Evolutionary conservation across 2,797 vertebrate genomes (phyloP).

Genomic region (Acrossocheilus wenchowensis): DNA sequence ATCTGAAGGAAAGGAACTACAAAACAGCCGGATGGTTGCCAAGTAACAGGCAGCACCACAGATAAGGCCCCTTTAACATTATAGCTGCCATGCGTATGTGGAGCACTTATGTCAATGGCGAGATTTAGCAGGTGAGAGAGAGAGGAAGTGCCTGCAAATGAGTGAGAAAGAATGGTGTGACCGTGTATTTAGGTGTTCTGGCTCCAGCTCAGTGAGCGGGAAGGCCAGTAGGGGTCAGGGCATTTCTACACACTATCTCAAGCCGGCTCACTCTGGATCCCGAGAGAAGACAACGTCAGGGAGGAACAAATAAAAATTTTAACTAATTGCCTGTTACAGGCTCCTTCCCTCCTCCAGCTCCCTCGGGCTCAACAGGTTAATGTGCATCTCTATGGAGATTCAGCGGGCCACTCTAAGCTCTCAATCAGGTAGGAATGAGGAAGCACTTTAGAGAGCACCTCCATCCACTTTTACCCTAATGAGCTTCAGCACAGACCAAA

Average conservation of each 20-base stretch:
- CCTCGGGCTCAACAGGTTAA: slow-evolving; percentile 55
- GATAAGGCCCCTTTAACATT: slow-evolving; percentile 46
- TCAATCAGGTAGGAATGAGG: slow-evolving; percentile 48
- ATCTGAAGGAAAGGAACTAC: slow-evolving; percentile 68
- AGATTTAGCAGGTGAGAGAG: slow-evolving; percentile 11
- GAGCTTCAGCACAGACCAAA: slow-evolving; percentile 50
- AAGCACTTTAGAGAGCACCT: slow-evolving; percentile 52
- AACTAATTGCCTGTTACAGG: slow-evolving; percentile 64
- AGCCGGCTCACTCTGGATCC: slow-evolving; percentile 47
- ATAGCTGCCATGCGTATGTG: background rate
- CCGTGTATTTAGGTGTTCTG: slow-evolving; percentile 20
- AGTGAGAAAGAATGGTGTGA: slow-evolving; percentile 5
- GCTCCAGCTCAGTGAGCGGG: slow-evolving; percentile 10
- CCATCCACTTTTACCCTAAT: slow-evolving; percentile 60
- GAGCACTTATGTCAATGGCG: slow-evolving; percentile 1
- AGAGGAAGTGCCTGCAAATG: slow-evolving; percentile 7
- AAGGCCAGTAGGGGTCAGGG: slow-evolving; percentile 59
- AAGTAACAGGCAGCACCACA: slow-evolving; percentile 75
- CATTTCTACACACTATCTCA: slow-evolving; percentile 60
- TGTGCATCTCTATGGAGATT: slow-evolving; percentile 62
- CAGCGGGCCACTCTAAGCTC: slow-evolving; percentile 12
- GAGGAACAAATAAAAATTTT: slow-evolving; percentile 57
- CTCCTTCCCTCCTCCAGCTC: slow-evolving; percentile 45
- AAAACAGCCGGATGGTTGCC: slow-evolving; percentile 78
- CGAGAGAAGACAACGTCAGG: slow-evolving; percentile 40